Evolutionary conservation across 2,797 vertebrate genomes (phyloP), one percentile per base, ranked within the genome.

Genomic region (Helarctos malayanus): DNA sequence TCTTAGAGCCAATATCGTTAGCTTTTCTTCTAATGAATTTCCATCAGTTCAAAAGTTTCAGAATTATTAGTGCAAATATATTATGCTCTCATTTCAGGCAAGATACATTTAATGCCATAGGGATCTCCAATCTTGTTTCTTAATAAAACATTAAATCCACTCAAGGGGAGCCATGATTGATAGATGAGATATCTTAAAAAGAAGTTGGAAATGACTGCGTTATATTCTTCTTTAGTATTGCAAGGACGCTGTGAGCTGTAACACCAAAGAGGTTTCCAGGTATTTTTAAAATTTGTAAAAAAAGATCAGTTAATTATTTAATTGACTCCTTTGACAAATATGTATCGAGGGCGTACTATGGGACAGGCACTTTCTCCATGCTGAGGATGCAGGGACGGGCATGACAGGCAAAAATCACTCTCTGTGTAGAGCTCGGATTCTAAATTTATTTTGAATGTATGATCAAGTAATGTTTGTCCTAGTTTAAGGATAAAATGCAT

Each of bases 131-230:
- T 85, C 76, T 94, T 68, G 10, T 68, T 96, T 96, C 94, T 92
- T 87, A 94, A 88, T 90, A 80, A 95, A 80, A 96, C 38, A 82
- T 61, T 83, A 91, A 68, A 76, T 83, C 32, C 25, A 75, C 41
- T 94, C 81, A 94, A 57, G 25, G 65, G 59, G 91, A 91, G 78
- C 38, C 56, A 88, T 54, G 52, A 76, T 0, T 41, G 38, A 71
- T 63, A 91, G 86, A 76, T 71, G 83, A 95, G 85, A 52, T 75
- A 18, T 78, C 87, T 91, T 59, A 76, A 90, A 68, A 84, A 23
- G 32, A 88, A 69, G 38, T 32, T 56, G 57, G 29, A 57, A 81
- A 91, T n/a, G 89, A 47, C 54, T 38, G 19, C 14, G 27, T 52
- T 71, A 56, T 57, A 68, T 73, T 45, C n/a, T 54, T 56, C n/a